Evolutionary conservation across 2,888 invertebrate genomes (phyloP).

Genomic region (Tinea trinotella): DNA sequence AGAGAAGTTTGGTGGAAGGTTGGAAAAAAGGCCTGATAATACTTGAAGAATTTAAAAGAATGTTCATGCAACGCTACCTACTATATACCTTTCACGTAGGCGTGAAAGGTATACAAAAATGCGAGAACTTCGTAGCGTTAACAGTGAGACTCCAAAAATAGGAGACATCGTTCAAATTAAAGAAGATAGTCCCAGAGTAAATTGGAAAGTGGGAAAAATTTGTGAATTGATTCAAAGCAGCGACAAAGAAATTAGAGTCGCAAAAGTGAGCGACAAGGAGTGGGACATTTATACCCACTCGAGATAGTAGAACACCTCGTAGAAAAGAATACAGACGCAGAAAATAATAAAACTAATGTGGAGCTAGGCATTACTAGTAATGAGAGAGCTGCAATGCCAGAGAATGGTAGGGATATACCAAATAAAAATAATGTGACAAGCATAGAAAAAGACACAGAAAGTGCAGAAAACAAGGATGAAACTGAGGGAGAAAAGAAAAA

Average conservation of each 20-base stretch:
- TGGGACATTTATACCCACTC: conserved; percentile 19
- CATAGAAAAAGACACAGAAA: too few relatives aligned
- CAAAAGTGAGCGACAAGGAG: conserved; percentile 19
- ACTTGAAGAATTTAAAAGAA: conserved; percentile 21
- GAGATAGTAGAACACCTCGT: conserved; percentile 15
- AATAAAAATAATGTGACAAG: too few relatives aligned
- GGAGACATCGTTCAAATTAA: conserved; percentile 21
- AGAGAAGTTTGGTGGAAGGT: conserved; percentile 20
- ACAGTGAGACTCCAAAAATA: background rate
- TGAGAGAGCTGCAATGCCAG: too few relatives aligned
- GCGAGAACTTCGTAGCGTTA: background rate
- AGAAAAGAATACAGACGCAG: too few relatives aligned
- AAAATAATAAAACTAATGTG: too few relatives aligned
- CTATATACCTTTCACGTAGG: too few relatives aligned
- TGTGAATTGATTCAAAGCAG: conserved; percentile 8
- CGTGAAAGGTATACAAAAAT: conserved; percentile 16
- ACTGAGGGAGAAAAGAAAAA: too few relatives aligned
- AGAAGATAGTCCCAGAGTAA: conserved; percentile 12
- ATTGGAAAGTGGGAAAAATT: conserved; percentile 21
- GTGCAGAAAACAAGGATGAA: too few relatives aligned
- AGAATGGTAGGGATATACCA: too few relatives aligned
- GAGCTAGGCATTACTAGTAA: too few relatives aligned
- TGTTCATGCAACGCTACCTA: conserved; percentile 21
- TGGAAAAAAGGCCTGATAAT: conserved; percentile 22
- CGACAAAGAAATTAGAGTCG: conserved; percentile 19